Base-by-base conservation (phyloP, 2,888 invertebrate species). In the Ferrisia virgata region DNA sequence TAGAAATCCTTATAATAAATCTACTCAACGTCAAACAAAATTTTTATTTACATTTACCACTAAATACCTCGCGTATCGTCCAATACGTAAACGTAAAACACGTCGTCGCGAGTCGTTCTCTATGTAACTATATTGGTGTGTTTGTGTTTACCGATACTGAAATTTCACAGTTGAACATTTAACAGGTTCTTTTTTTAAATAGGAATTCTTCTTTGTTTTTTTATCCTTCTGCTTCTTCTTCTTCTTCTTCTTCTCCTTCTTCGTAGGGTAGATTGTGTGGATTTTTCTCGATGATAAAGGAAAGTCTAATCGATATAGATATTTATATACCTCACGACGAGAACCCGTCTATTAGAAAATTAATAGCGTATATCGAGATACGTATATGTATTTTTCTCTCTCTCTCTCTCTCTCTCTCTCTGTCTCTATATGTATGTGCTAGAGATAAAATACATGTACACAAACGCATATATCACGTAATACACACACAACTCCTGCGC, bases 11-110 rank as follows among this genome's bases (percentile, higher is more conserved):
- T 79, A n/a, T n/a, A 40, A 79, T 79, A 79, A 79, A 79, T 79
- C 79, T 79, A 31, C 47, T 79, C 22, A 25, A 43, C 43, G 79
- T 79, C 79, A 79, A 79, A 79, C 79, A 79, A 43, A 36, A 4
- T 76, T 76, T 39, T n/a, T 76, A 76, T 76, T 76, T 76, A 76
- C 76, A 36, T 76, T 76, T 28, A 22, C 13, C n/a, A 64, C 58
- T 36, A 18, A 79, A 79, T 79, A 79, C 47, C 43, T 25, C 79
- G 79, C n/a, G n/a, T n/a, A n/a, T n/a, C n/a, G n/a, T n/a, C n/a
- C n/a, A n/a, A n/a, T 40, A 6, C 40, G n/a, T 5, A 15, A 3
- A 47, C 58, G 18, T 22, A 28, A 64, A 64, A 64, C 13, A 64
- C 58, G 58, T 28, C 58, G 58, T 18, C 47, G n/a, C 18, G 3